These are phyloP conservation scores for Ia io DNA, from an alignment of 2,113 vertebrate species.

Conservation along the genomic window DNA sequence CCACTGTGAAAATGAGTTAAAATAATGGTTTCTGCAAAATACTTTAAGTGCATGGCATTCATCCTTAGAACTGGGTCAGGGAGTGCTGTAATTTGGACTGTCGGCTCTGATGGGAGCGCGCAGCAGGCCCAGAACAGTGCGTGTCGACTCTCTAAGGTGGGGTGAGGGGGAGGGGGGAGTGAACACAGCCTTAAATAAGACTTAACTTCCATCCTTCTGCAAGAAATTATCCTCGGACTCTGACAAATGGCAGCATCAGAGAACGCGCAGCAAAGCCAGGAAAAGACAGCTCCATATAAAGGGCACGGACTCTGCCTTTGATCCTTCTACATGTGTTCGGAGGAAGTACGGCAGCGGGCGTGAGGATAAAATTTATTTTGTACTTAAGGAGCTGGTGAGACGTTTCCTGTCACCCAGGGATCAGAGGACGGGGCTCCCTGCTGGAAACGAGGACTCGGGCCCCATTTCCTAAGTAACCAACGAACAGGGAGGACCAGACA, in stretches of 20 bases:
- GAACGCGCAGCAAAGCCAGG: not conserved
- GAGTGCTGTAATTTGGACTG: slow-evolving; percentile 31
- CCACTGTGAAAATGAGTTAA: slow-evolving; percentile 59
- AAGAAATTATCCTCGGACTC: not conserved
- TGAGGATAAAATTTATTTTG: not conserved
- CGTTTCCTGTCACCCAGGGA: not conserved
- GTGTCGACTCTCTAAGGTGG: not conserved
- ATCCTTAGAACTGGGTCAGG: slow-evolving; percentile 36
- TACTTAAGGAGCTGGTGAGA: not conserved
- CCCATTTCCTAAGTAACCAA: not conserved
- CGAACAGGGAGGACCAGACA: not conserved
- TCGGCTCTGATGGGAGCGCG: not conserved
- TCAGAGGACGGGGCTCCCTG: not conserved
- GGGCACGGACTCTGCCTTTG: not conserved
- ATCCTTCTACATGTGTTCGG: not conserved
- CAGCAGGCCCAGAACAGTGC: not conserved
- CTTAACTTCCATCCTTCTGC: not conserved
- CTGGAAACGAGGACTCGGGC: not conserved
- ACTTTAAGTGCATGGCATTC: slow-evolving; percentile 28
- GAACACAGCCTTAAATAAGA: not conserved
- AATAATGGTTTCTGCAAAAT: slow-evolving; percentile 57
- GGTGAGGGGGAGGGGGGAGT: not conserved
- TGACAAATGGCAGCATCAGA: not conserved
- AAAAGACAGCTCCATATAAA: not conserved
- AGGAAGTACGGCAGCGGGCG: rapidly evolving